Conservation (phyloP, 1,140 invertebrate species). For the Zaprionus camerounensis region DNA sequence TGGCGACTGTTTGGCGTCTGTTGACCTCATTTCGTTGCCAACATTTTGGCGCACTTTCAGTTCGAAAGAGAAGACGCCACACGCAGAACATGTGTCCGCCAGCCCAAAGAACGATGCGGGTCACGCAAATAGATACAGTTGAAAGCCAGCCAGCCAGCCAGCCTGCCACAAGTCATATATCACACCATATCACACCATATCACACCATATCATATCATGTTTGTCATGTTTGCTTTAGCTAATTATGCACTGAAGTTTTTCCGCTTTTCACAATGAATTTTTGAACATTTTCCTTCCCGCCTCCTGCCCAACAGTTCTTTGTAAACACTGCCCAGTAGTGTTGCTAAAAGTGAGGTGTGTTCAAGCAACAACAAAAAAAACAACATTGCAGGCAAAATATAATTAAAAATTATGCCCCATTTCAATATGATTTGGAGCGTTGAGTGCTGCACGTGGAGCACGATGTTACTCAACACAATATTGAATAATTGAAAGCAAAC, state of each 20-base stretch:
- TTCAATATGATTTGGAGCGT: slow-evolving; percentile 25
- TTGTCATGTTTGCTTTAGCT: background rate
- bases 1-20: slow-evolving; percentile 73
- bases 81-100: slow-evolving; percentile 35
- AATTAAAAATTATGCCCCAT: slow-evolving; percentile 31
- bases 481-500: slow-evolving; percentile 22
- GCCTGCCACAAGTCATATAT: background rate
- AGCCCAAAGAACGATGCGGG: slow-evolving; percentile 5
- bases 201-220: slow-evolving; percentile 1
- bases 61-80: slow-evolving; percentile 16
- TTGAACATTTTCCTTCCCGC: background rate
- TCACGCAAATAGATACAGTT: slow-evolving; percentile 10
- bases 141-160: too few species aligned
- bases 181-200: background rate
- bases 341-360: background rate
- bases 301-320: slow-evolving; percentile 15
- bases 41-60: slow-evolving; percentile 59
- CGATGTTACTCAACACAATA: slow-evolving; percentile 36
- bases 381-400: slow-evolving; percentile 20
- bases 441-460: slow-evolving; percentile 27
- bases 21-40: slow-evolving; percentile 76
- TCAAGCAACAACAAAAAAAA: background rate
- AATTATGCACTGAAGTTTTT: background rate
- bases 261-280: background rate
- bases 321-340: slow-evolving; percentile 9